Base-by-base conservation (phyloP, 2,113 vertebrate genomes). In the Limnothrissa miodon region DNA sequence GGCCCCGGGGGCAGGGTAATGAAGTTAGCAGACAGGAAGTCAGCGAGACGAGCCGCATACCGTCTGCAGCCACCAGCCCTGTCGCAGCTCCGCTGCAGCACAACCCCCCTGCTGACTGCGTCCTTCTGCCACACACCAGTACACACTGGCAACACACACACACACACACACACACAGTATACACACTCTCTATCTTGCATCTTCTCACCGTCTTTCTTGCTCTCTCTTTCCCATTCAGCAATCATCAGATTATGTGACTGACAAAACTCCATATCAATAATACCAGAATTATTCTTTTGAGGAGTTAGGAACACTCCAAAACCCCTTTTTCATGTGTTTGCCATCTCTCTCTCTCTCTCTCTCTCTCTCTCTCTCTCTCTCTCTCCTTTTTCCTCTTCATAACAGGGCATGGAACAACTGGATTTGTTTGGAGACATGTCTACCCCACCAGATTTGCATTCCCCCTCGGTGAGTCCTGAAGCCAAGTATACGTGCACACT, bases 391-490 rank as follows among this genome's bases (percentile, higher is more conserved):
- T 83, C 44, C 82, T 51, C 85, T 78, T 21, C 19, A 86, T 92
- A 92, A 82, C 93, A 99, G 98, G 95, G 94, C 87, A 92, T 96
- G 90, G 95, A 97, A 84, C 96, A 97, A 91, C 94, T 96, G 93
- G 95, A 98, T 91, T 94, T 99, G 87, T 99, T 99, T 94, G 98
- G 98, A 92, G 96, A 94, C 95, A 99, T 99, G 95, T 97, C 98
- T 82, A 99, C 98, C 87, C 98, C 98, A 44, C 97, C 97, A 91
- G 97, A 99, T 91, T 92, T 98, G 85, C 95, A 88, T 91, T 93
- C 93, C 92, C 93, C 95, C 83, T 93, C 95, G 91, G 98, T 99
- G 96, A 98, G 84, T 39, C 7, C n/a, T 39, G 15, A 11, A 39
- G 15, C 29, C 11, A 74, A 33, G 66, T 33, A 33, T 17, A 74